Evolutionary conservation across 2,113 vertebrate species (phyloP).

Genomic region (Nothobranchius furzeri): DNA sequence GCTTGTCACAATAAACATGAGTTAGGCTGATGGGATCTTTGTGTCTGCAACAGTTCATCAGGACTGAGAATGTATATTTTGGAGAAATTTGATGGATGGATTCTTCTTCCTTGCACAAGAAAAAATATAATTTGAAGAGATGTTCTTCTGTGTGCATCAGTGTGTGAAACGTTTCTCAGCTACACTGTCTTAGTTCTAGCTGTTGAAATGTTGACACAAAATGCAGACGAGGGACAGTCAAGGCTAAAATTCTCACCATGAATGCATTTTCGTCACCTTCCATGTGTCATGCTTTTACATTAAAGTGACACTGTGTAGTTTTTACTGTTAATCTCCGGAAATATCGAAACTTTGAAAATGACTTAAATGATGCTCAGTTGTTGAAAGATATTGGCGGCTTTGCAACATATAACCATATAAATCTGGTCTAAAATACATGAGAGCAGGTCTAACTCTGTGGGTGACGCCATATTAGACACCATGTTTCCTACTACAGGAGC

Average conservation of each 20-base stretch:
- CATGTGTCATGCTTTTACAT: neutral
- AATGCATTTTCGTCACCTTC: neutral
- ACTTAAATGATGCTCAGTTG: no score
- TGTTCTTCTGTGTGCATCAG: neutral
- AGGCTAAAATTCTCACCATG: constrained; percentile 6
- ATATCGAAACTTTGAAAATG: no score
- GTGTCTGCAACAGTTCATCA: constrained; percentile 6
- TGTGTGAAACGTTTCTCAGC: neutral
- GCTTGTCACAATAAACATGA: constrained; percentile 40
- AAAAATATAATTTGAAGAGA: neutral
- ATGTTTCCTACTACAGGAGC: no score
- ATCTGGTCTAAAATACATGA: no score
- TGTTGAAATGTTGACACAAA: neutral
- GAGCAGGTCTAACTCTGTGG: no score
- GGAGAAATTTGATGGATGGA: constrained; percentile 8
- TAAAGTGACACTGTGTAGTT: no score
- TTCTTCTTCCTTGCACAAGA: constrained; percentile 14
- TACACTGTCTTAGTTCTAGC: neutral
- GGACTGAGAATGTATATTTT: neutral
- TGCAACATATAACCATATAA: no score
- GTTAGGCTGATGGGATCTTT: constrained; percentile 29
- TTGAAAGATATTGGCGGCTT: no score
- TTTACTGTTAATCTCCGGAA: no score
- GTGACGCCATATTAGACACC: no score
- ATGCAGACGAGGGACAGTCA: neutral